A percentile compares a stretch with the other conserved stretches of the same genome.
phyloP scores from a whole-genome alignment of 2,888 invertebrate species.

The Mactromeris polynyma region DNA sequence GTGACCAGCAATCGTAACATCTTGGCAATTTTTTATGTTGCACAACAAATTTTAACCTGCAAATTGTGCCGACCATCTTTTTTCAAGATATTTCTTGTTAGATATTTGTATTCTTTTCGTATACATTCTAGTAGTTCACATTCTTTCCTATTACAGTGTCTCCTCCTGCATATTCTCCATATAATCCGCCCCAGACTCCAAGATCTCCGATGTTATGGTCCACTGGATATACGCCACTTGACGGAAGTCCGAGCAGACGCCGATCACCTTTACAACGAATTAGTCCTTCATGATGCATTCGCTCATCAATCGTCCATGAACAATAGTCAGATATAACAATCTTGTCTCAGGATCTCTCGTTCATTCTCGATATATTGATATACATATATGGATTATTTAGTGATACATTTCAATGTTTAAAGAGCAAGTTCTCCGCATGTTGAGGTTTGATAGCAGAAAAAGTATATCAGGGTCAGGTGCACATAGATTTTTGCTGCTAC shows the following conservation, averaged over 20 bases:
- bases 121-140: background rate
- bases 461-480: too few relatives aligned
- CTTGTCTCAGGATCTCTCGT: conserved; percentile 24
- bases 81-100: too few relatives aligned
- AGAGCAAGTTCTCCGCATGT: too few relatives aligned
- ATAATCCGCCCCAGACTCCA: conserved; percentile 62
- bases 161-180: conserved; percentile 59
- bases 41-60: too few relatives aligned
- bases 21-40: too few relatives aligned
- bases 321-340: background rate
- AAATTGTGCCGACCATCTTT: too few relatives aligned
- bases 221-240: conserved; percentile 76
- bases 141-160: conserved; percentile 29
- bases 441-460: too few relatives aligned
- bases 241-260: conserved; percentile 64
- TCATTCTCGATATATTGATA: background rate
- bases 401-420: too few relatives aligned
- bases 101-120: too few relatives aligned
- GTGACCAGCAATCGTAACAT: too few relatives aligned
- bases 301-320: background rate
- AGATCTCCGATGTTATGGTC: conserved; percentile 60
- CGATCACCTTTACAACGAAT: conserved; percentile 66
- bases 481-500: too few relatives aligned
- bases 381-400: too few relatives aligned
- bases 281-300: conserved; percentile 64